Evolutionary conservation across 2,888 invertebrate species (phyloP), one percentile per base, ranked within the genome.

Genomic region (Idaea aversata): DNA sequence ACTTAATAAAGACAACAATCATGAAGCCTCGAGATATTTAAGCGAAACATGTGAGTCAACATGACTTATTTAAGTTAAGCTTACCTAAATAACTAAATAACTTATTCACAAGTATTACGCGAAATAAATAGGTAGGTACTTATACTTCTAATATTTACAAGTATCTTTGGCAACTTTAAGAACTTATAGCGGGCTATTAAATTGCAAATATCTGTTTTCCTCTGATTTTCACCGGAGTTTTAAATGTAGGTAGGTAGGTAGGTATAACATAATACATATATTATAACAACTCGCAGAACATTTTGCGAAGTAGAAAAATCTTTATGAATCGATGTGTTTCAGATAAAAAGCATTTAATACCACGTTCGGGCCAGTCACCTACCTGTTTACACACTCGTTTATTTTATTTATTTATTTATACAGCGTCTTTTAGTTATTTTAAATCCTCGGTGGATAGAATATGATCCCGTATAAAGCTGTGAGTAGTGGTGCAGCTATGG

Each of bases 401-500:
- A 25, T 25, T n/a, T 25, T 25, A 25, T 25, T 25, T 25, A 25
- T 25, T 25, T 25, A 1, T 25, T 25, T 25, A 25, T 36, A 36
- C 36, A 36, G 36, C 0, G 2, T 3, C 10, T 36, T 36, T 36
- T 13, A 47, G 13, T 47, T 13, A 4, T 5, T 10, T 81, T 83
- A 87, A 64, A 86, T 66, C 15, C 81, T 74, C 15, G 78, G 80
- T 7, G 86, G 85, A 65, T 88, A 88, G n/a, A 88, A 77, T 25
- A 89, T 65, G 3, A 85, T 73, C 1, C 86, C 82, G 4, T 86
- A 84, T 1, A 91, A 67, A 0, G 84, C 83, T 0, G 87, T 86
- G 1, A 91, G 82, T 0, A 89, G 35, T 0, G 88, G 84, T 0
- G 87, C 78, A 0, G 85, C 69, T 61, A 80, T 57, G 0, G 79